A percentile compares a stretch with the other conserved stretches of the same genome.
phyloP scores from a whole-genome alignment of 2,888 invertebrate species.

The Cacoxenus indagator region DNA sequence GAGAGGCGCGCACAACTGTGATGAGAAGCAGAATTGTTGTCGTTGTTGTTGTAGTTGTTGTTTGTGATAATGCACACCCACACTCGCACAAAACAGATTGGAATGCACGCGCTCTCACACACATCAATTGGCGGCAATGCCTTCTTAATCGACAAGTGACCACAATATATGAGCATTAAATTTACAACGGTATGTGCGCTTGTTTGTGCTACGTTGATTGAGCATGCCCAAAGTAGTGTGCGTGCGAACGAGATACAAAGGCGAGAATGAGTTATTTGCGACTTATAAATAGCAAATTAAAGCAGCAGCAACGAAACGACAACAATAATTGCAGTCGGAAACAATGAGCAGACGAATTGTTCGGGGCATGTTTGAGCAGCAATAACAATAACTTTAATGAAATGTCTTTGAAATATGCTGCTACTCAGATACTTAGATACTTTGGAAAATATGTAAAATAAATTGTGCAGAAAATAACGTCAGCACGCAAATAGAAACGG shows the following conservation, averaged over 20 bases:
- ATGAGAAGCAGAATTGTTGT: not conserved
- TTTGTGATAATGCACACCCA: conserved; percentile 6
- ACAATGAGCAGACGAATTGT: not conserved
- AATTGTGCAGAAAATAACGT: conserved; percentile 38
- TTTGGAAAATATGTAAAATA: not conserved
- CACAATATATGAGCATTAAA: conserved; percentile 39
- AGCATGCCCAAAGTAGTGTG: conserved; percentile 13
- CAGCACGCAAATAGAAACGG: conserved; percentile 31
- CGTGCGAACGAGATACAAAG: conserved; percentile 27
- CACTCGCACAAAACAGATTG: conserved; percentile 14
- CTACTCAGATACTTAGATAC: no score
- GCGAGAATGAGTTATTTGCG: conserved; percentile 26
- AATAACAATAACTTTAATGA: not conserved
- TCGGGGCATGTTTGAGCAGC: conserved; percentile 22
- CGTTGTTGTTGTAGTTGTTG: not conserved
- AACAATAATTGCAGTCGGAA: not conserved
- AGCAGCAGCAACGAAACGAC: not conserved
- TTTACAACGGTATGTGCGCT: not conserved
- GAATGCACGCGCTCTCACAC: not conserved
- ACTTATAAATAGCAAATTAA: conserved; percentile 41
- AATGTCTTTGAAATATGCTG: no score
- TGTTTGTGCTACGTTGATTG: conserved; percentile 11
- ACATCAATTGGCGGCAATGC: not conserved
- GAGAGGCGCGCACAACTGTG: not conserved
- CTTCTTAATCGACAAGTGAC: conserved; percentile 28